Percentiles rank a stretch among this genome's conserved stretches.
Conservation (phyloP, 2,888 invertebrate genomes). For the Ornithoptera alexandrae region DNA sequence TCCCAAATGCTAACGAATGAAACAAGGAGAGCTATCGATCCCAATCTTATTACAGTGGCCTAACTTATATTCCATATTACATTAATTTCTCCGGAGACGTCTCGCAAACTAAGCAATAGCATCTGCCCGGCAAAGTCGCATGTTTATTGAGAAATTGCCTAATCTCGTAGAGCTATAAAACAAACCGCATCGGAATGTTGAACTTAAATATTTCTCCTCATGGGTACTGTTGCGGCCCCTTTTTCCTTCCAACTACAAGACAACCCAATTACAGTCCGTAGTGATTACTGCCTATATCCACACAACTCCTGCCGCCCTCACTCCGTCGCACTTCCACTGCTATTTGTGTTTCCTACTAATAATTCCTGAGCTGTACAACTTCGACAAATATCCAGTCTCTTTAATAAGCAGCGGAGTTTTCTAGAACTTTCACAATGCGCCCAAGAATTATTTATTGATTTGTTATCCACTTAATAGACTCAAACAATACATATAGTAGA, state of each 20-base stretch:
- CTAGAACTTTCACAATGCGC: slow-evolving; percentile 60
- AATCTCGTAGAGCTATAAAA: slow-evolving; percentile 78
- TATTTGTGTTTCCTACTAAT: slow-evolving; percentile 77
- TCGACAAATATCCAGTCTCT: slow-evolving; percentile 68
- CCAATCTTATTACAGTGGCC: slow-evolving; percentile 34
- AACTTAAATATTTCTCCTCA: slow-evolving; percentile 78
- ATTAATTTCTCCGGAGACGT: slow-evolving; percentile 77
- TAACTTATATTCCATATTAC: slow-evolving; percentile 71
- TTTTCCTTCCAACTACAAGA: slow-evolving; percentile 77
- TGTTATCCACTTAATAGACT: slow-evolving; percentile 46
- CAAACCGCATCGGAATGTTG: slow-evolving; percentile 78
- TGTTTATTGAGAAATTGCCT: slow-evolving; percentile 77
- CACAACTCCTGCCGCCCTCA: slow-evolving; percentile 43
- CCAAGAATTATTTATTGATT: slow-evolving; percentile 62
- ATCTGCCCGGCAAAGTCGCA: slow-evolving; percentile 67
- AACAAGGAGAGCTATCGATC: slow-evolving; percentile 41
- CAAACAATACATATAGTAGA: slow-evolving; percentile 50
- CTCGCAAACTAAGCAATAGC: slow-evolving; percentile 70
- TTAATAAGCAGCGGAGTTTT: slow-evolving; percentile 72
- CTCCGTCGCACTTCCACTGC: slow-evolving; percentile 70
- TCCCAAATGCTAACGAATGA: slow-evolving; percentile 56
- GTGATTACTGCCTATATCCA: slow-evolving; percentile 67
- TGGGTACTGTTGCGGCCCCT: slow-evolving; percentile 62
- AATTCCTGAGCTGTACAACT: slow-evolving; percentile 74
- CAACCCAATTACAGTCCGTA: slow-evolving; percentile 77